Base-by-base conservation (phyloP, 2,888 invertebrate species). In the Heliconius aoede region DNA sequence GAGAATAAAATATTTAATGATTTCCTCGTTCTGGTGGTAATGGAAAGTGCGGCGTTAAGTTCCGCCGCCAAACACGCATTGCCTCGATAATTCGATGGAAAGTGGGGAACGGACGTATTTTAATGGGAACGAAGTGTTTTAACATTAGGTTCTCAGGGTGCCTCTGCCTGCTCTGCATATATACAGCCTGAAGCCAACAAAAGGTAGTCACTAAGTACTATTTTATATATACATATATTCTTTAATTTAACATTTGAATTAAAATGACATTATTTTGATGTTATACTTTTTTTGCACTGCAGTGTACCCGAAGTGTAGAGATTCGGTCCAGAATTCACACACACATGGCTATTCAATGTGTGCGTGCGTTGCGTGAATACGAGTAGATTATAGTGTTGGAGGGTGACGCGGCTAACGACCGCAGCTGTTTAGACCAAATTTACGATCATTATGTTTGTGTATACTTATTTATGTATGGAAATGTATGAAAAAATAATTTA, bases 321-420 rank as follows among this genome's bases (percentile, higher is more conserved):
- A 88, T 86, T 90, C 84, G 87, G 88, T 87, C 87, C 84, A 83
- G 82, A 76, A 78, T 82, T 83, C 82, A 75, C 76, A 81, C 81
- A 77, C 81, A 76, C 81, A 78, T 72, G 68, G 67, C 71, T 78
- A n/a, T 71, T 65, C 21, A 46, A 62, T 60, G 40, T 78, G 74
- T 78, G 78, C 7, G 26, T 18, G 11, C 26, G 60, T 15, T 62
- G 61, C 74, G 76, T 77, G 77, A 78, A 78, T 80, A 82, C 81
- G 24, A 65, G 82, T 83, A 83, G 80, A 80, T 72, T 78, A 74
- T 80, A 81, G 79, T 78, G 79, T 78, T 76, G 62, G 75, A 75
- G 76, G 79, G 75, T 80, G 80, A 79, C 80, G 80, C 65, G 79
- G 80, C 36, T 78, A 76, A 74, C 76, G 80, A 80, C 80, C 80